Conservation (phyloP, 2,888 invertebrate species). For the Andrena dorsata region DNA sequence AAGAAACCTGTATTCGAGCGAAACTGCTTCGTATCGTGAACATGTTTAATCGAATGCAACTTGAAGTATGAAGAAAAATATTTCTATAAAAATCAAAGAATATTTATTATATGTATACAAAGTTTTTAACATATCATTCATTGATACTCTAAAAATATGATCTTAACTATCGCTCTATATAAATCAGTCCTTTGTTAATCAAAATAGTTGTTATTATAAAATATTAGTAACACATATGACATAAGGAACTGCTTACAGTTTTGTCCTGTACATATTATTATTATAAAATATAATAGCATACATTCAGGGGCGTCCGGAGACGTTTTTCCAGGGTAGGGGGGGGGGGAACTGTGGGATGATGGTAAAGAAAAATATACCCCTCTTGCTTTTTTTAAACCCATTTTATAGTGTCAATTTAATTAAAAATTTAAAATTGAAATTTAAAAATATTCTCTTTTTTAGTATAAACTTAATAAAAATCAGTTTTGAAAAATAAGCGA, state of each 20-base stretch:
- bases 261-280: no score
- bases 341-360: no score
- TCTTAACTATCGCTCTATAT: background rate
- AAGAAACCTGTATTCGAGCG: constrained; percentile 8
- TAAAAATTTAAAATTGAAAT: no score
- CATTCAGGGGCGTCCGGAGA: no score
- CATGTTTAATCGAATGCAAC: constrained; percentile 37
- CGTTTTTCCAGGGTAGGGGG: no score
- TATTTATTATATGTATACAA: background rate
- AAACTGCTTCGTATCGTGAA: constrained; percentile 35
- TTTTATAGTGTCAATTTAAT: no score
- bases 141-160: background rate
- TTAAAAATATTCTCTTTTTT: no score
- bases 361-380: no score
- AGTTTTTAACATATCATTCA: background rate
- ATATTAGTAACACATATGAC: background rate
- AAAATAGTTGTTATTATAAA: background rate
- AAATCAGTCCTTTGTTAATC: background rate
- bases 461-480: no score
- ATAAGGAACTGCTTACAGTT: background rate
- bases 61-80: background rate
- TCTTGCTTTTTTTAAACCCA: no score
- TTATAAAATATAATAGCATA: no score
- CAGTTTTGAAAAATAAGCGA: no score
- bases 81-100: constrained; percentile 5